Evolutionary conservation across 1,140 invertebrate genomes (phyloP).

Genomic region (Aricia agestis): DNA sequence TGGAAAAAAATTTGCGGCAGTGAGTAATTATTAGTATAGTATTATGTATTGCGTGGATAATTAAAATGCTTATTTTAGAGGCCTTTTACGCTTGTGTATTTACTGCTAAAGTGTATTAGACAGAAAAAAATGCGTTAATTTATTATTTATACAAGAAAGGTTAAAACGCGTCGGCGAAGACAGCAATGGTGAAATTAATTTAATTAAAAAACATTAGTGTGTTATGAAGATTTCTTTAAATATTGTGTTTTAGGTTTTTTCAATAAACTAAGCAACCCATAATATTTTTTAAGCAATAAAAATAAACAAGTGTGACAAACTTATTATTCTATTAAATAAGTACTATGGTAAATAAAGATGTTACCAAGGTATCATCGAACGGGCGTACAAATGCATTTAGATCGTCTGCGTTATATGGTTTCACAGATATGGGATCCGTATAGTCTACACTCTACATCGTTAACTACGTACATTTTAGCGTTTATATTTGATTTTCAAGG

Average conservation of each 20-base stretch:
- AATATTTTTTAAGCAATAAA: no score
- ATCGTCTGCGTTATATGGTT: not conserved
- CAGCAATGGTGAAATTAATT: not conserved
- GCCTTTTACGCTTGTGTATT: constrained; percentile 30
- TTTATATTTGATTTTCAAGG: no score
- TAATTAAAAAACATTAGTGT: not conserved
- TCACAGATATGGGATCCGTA: not conserved
- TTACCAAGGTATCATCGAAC: not conserved
- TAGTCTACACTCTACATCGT: not conserved
- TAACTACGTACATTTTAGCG: not conserved
- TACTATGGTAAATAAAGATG: no score
- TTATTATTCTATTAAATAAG: no score
- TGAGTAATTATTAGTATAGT: constrained; percentile 58
- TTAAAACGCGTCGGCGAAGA: not conserved
- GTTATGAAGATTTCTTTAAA: not conserved
- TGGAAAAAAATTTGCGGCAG: constrained; percentile 74
- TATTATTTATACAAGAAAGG: not conserved
- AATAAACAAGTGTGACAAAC: no score
- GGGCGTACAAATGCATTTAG: not conserved
- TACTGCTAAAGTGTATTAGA: not conserved
- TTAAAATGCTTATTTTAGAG: constrained; percentile 38
- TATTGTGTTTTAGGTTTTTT: not conserved
- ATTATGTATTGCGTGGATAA: constrained; percentile 46
- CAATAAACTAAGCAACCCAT: not conserved
- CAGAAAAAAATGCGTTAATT: not conserved